Percentiles rank a stretch among this genome's conserved stretches.
Evolutionary conservation across 2,113 vertebrate genomes (phyloP).

Genomic region (Podilymbus podiceps): DNA sequence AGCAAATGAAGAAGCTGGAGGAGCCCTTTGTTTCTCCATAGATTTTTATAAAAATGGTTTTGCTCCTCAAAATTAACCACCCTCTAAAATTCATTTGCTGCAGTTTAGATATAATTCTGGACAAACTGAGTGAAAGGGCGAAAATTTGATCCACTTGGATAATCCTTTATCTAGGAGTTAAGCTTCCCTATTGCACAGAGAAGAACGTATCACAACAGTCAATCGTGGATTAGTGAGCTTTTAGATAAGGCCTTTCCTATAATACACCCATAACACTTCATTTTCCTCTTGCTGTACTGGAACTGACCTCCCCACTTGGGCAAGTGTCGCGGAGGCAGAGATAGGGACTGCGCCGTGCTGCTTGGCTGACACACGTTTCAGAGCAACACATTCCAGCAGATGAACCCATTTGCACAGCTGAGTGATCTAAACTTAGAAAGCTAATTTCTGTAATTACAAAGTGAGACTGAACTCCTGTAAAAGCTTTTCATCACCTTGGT

Average conservation of each 20-base stretch:
- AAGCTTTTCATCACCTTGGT: slow-evolving; percentile 70
- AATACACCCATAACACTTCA: slow-evolving; percentile 51
- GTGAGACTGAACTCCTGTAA: slow-evolving; percentile 69
- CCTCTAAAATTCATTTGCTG: not conserved
- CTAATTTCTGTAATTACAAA: slow-evolving; percentile 77
- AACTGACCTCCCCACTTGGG: slow-evolving; percentile 40
- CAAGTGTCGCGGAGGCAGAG: slow-evolving; percentile 12
- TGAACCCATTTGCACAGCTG: slow-evolving; percentile 66
- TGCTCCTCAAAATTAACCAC: not conserved
- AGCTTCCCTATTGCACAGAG: not conserved
- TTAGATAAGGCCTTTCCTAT: slow-evolving; percentile 54
- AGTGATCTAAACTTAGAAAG: slow-evolving; percentile 73
- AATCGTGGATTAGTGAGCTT: slow-evolving; percentile 18
- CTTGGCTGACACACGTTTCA: slow-evolving; percentile 46
- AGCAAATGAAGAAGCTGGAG: not conserved
- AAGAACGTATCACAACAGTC: not conserved
- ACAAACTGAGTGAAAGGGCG: not conserved
- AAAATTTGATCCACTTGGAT: not conserved
- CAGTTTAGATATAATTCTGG: not conserved
- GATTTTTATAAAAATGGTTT: not conserved
- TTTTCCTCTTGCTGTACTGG: slow-evolving; percentile 36
- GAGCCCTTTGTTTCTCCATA: not conserved
- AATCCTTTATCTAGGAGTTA: slow-evolving; percentile 39
- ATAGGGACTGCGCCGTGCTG: slow-evolving; percentile 32
- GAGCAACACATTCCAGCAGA: slow-evolving; percentile 54